These are phyloP conservation scores for Tyrannus savana DNA, from an alignment of 2,113 vertebrate species.

Conservation along the genomic window DNA sequence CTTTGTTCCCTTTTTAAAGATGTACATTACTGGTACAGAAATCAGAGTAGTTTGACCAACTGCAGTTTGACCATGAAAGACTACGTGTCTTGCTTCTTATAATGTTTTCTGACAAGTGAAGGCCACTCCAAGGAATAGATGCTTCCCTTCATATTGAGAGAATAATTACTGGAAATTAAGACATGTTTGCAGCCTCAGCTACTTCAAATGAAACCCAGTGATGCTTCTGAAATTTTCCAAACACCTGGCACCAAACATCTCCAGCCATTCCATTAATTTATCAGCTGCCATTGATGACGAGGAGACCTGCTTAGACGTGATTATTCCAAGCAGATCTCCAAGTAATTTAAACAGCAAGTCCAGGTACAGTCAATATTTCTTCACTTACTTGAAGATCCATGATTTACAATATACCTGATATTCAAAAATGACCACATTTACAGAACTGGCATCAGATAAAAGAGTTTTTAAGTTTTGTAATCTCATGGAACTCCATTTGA, in stretches of 20 bases:
- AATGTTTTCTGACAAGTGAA: not conserved
- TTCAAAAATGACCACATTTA: not conserved
- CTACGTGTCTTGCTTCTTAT: not conserved
- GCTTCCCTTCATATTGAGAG: not conserved
- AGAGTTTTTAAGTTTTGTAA: not conserved
- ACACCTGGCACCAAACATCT: not conserved
- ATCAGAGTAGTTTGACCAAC: not conserved
- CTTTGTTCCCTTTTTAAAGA: not conserved
- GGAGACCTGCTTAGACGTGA: not conserved
- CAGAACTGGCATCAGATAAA: not conserved
- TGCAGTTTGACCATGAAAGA: not conserved
- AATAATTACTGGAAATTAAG: not conserved
- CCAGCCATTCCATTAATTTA: not conserved
- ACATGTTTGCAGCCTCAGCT: not conserved
- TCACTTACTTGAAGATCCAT: not conserved
- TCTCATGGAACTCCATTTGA: not conserved
- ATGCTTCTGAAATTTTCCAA: not conserved
- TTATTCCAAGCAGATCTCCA: not conserved
- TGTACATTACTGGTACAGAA: not conserved
- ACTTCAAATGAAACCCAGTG: not conserved
- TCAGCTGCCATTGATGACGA: not conserved
- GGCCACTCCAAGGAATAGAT: not conserved
- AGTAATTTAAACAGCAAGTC: not conserved
- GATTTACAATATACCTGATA: not conserved
- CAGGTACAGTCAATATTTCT: not conserved